Conservation (phyloP, 2,797 vertebrate species). For the Tolypeutes matacus region DNA sequence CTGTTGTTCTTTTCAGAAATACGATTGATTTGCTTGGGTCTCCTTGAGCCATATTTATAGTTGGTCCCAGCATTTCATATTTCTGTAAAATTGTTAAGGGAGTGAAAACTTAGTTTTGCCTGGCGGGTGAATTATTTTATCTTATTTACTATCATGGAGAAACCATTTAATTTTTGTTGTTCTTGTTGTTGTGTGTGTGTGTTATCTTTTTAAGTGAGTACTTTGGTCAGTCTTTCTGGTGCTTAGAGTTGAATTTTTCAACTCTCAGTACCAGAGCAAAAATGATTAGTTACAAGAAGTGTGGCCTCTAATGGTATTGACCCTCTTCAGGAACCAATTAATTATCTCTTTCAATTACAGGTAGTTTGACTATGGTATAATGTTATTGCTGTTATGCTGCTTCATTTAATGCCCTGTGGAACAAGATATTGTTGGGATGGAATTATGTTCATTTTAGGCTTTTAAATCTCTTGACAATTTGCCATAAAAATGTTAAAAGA, state of each 20-base stretch:
- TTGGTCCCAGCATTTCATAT: conserved; percentile 78
- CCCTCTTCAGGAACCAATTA: conserved; percentile 63
- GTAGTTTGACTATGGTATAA: conserved; percentile 66
- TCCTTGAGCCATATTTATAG: conserved; percentile 79
- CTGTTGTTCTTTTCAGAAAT: conserved; percentile 64
- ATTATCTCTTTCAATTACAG: neutral
- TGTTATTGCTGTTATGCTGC: conserved; percentile 69
- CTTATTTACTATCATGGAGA: conserved; percentile 45
- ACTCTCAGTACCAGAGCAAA: conserved; percentile 77
- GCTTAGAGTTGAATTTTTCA: conserved; percentile 81
- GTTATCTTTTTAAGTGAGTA: conserved; percentile 7
- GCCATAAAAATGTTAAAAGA: conserved; percentile 67
- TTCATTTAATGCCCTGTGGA: conserved; percentile 81
- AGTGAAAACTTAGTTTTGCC: conserved; percentile 63
- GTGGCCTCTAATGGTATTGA: conserved; percentile 61
- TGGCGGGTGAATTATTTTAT: too few relatives aligned
- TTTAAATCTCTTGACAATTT: conserved; percentile 68
- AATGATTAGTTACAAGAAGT: conserved; percentile 79
- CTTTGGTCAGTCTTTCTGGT: conserved; percentile 74
- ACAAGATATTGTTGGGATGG: conserved; percentile 70
- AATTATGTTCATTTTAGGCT: conserved; percentile 75
- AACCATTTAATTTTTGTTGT: conserved; percentile 29
- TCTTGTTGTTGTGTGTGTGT: neutral
- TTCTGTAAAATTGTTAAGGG: conserved; percentile 54
- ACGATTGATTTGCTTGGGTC: conserved; percentile 72